Conservation (phyloP, 2,888 invertebrate genomes). For the Lasioglossum vierecki region DNA sequence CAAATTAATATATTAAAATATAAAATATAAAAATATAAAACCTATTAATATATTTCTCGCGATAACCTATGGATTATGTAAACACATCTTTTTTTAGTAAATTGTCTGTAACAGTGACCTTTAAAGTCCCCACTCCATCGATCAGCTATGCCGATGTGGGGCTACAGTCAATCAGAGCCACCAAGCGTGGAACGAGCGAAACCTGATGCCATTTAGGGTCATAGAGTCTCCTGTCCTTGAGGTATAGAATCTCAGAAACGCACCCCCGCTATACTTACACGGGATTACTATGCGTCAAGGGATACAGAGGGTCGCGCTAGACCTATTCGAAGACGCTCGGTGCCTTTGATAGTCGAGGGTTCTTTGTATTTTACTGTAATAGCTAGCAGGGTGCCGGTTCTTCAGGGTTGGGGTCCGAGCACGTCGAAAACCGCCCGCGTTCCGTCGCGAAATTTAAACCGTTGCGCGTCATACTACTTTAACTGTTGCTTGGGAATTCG, state of each 20-base stretch:
- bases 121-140: background rate
- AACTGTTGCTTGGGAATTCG: slow-evolving; percentile 21
- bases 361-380: background rate
- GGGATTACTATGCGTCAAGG: background rate
- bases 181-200: background rate
- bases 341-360: background rate
- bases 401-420: background rate
- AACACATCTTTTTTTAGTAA: too few species aligned
- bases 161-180: background rate
- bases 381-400: background rate
- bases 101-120: background rate
- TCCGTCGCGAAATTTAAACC: background rate
- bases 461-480: slow-evolving; percentile 9
- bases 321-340: background rate
- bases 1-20: too few species aligned
- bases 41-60: too few species aligned
- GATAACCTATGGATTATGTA: too few species aligned
- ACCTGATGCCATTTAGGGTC: background rate
- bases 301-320: background rate
- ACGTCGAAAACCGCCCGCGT: background rate
- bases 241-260: background rate
- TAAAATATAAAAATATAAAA: too few species aligned
- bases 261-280: background rate
- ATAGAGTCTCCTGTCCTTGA: background rate
- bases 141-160: background rate